Base-by-base conservation (phyloP, 2,888 invertebrate genomes). In the Hydraecia micacea region DNA sequence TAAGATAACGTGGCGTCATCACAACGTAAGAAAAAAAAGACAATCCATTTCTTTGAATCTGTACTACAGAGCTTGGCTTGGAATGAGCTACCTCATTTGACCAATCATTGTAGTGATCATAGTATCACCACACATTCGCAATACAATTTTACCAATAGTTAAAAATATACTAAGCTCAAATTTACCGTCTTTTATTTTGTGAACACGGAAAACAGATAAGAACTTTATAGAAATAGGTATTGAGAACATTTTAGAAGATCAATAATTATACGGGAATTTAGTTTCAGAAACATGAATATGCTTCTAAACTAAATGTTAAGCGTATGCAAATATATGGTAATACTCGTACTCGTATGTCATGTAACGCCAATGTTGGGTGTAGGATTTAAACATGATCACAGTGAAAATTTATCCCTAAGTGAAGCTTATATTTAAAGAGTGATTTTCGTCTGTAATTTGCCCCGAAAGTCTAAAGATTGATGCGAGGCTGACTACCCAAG, bases 271-370 rank as follows among this genome's bases (percentile, higher is more conserved):
- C 36, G 58, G 8, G 65, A 80, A 52, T 77, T 83, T 77, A 70
- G 83, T 65, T 80, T 60, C 42, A 18, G 65, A 83, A 83, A 80
- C 83, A 80, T 77, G 78, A 60, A 70, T 83, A 77, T 83, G 78
- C 83, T 83, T 77, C 60, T 70, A 70, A 69, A 65, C 58, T 28
- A 36, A 70, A 55, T 83, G 52, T 55, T 69, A 69, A 83, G 42
- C 69, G 32, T 69, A 80, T 77, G 69, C 28, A 80, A 83, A 83
- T 76, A 39, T 25, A 55, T 66, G 28, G 32, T 70, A 65, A 42
- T 77, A 65, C n/a, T 7, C 13, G 9, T 77, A 65, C n/a, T 7
- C 13, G 9, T 39, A 58, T 36, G 28, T 42, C 62, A 73, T 66
- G 75, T 68, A 46, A 63, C 39, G 60, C 46, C 36, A 67, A 75